A percentile compares a stretch with the other conserved stretches of the same genome.
These are phyloP conservation scores for Zhengitettix transpicula DNA, from an alignment of 2,888 invertebrate genomes.

Conservation along the genomic window DNA sequence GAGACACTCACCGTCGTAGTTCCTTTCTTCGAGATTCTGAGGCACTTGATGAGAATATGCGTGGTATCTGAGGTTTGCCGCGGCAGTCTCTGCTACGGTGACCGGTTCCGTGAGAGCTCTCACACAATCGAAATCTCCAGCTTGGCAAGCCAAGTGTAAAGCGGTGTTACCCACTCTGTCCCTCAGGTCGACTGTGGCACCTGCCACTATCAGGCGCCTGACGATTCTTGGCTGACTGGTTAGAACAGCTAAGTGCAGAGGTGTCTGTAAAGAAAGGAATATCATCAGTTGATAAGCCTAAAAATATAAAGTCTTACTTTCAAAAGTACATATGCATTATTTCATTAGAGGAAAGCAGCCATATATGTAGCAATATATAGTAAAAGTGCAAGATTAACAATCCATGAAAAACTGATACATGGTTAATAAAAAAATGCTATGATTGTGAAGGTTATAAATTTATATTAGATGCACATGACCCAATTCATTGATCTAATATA, in stretches of 20 bases:
- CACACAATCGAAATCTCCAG: constrained; percentile 51
- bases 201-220: constrained; percentile 61
- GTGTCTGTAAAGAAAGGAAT: constrained; percentile 31
- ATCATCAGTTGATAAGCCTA: too few relatives aligned
- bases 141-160: constrained; percentile 63
- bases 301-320: too few relatives aligned
- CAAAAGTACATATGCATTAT: too few relatives aligned
- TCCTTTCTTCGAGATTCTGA: constrained; percentile 59
- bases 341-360: too few relatives aligned
- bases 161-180: constrained; percentile 73
- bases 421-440: too few relatives aligned
- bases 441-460: too few relatives aligned
- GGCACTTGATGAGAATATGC: constrained; percentile 23
- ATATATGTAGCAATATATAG: too few relatives aligned
- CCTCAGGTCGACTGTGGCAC: constrained; percentile 44
- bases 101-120: constrained; percentile 56
- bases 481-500: too few relatives aligned
- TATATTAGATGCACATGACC: too few relatives aligned
- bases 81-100: constrained; percentile 27
- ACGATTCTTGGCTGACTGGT: constrained; percentile 57
- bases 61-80: constrained; percentile 19
- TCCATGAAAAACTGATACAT: too few relatives aligned
- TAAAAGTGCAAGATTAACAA: too few relatives aligned
- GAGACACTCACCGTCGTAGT: constrained; percentile 63
- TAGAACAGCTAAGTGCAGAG: constrained; percentile 74